phyloP scores from a whole-genome alignment of 2,888 invertebrate genomes.

The Leucophora obtusa region DNA sequence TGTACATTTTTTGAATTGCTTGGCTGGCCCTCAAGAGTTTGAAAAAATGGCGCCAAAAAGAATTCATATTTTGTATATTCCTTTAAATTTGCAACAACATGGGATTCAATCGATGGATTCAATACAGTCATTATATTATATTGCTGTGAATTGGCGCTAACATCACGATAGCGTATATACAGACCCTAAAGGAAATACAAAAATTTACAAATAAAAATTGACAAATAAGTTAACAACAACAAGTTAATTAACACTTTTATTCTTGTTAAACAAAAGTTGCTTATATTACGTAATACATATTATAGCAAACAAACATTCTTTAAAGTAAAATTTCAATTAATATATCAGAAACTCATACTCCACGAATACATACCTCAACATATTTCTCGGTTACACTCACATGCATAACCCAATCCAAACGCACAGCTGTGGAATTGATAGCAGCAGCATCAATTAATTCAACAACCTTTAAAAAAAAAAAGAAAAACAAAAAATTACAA shows the following conservation, averaged over 20 bases:
- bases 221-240: slow-evolving; percentile 17
- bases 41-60: slow-evolving; percentile 91
- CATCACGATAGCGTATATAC: slow-evolving; percentile 84
- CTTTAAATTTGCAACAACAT: slow-evolving; percentile 85
- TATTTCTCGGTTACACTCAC: slow-evolving; percentile 78
- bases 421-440: slow-evolving; percentile 81
- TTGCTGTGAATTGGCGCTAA: slow-evolving; percentile 82
- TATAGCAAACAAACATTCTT: background rate
- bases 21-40: slow-evolving; percentile 93
- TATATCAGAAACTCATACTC: background rate
- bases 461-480: slow-evolving; percentile 79
- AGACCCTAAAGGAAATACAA: slow-evolving; percentile 80
- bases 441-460: slow-evolving; percentile 82
- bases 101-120: slow-evolving; percentile 82
- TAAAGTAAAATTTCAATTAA: slow-evolving; percentile 6
- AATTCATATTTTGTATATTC: slow-evolving; percentile 92
- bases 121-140: slow-evolving; percentile 84
- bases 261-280: background rate
- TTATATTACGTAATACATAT: background rate
- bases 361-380: slow-evolving; percentile 75
- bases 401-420: slow-evolving; percentile 80
- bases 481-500: slow-evolving; percentile 25
- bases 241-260: slow-evolving; percentile 42
- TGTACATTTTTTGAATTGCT: slow-evolving; percentile 92
- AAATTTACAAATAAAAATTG: background rate